A percentile compares a stretch with the other conserved stretches of the same genome.
Conservation (phyloP, 2,888 invertebrate genomes). For the Peribatodes rhomboidaria region DNA sequence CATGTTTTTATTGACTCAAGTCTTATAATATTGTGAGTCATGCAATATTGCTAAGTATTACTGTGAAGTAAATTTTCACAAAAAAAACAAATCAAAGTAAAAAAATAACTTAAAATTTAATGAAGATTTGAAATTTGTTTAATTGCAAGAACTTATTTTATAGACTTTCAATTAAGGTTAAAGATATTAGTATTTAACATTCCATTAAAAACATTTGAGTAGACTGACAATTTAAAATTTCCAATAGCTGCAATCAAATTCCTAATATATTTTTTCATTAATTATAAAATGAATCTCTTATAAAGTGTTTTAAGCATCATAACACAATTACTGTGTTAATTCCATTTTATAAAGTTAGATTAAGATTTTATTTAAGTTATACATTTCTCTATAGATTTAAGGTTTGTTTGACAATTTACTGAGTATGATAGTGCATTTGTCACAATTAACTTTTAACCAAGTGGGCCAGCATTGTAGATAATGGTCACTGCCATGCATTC, state of each 20-base stretch:
- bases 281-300: constrained; percentile 20
- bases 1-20: background rate
- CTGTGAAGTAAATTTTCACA: background rate
- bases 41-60: background rate
- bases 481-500: background rate
- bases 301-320: constrained; percentile 1
- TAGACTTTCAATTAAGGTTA: background rate
- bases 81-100: background rate
- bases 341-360: constrained; percentile 9
- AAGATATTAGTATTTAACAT: constrained; percentile 2
- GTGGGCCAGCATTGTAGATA: background rate
- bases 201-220: constrained; percentile 11
- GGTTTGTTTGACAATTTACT: constrained; percentile 1
- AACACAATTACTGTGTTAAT: constrained; percentile 13
- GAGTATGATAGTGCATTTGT: constrained; percentile 11
- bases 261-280: constrained; percentile 4
- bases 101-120: background rate
- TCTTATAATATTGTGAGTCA: background rate
- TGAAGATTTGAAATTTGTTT: background rate
- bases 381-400: constrained; percentile 19
- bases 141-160: background rate
- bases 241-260: background rate
- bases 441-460: constrained; percentile 10
- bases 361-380: constrained; percentile 15
- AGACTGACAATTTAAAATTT: constrained; percentile 15